Percentiles rank a stretch among this genome's conserved stretches.
Evolutionary conservation across 2,113 vertebrate species (phyloP).

Genomic region (Chinchilla lanigera): DNA sequence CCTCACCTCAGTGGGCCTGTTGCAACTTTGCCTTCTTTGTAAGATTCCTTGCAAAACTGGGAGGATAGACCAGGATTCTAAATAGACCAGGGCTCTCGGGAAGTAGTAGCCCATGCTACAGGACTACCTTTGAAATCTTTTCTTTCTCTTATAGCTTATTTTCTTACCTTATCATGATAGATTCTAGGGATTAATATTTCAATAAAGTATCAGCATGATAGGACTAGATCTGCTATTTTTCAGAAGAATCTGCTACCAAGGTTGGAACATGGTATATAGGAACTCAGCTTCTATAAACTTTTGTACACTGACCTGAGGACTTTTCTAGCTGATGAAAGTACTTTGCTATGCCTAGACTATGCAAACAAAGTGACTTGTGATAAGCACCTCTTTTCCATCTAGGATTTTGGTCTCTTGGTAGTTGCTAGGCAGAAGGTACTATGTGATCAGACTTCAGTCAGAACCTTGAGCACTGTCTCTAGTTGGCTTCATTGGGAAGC

Average conservation of each 20-base stretch:
- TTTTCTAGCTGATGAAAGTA: not conserved
- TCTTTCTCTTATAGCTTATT: not conserved
- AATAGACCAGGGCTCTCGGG: not conserved
- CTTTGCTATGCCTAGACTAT: not conserved
- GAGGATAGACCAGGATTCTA: not conserved
- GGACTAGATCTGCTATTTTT: not conserved
- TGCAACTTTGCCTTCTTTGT: not conserved
- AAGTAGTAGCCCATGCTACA: not conserved
- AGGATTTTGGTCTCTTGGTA: not conserved
- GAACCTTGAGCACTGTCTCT: not conserved
- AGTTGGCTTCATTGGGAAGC: not conserved
- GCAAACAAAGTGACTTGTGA: not conserved
- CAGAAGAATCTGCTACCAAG: conserved; percentile 10
- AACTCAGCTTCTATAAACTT: not conserved
- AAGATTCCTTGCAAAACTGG: not conserved
- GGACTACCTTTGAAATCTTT: not conserved
- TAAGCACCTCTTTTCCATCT: not conserved
- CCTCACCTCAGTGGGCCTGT: not conserved
- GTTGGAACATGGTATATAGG: not conserved
- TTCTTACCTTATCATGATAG: not conserved
- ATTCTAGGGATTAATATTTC: not conserved
- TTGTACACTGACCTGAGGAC: not conserved
- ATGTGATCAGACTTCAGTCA: not conserved
- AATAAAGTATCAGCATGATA: not conserved
- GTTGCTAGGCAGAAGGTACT: not conserved